Percentiles rank a stretch among this genome's conserved stretches.
Evolutionary conservation across 2,113 vertebrate species (phyloP).

Genomic region (Dipodomys merriami): DNA sequence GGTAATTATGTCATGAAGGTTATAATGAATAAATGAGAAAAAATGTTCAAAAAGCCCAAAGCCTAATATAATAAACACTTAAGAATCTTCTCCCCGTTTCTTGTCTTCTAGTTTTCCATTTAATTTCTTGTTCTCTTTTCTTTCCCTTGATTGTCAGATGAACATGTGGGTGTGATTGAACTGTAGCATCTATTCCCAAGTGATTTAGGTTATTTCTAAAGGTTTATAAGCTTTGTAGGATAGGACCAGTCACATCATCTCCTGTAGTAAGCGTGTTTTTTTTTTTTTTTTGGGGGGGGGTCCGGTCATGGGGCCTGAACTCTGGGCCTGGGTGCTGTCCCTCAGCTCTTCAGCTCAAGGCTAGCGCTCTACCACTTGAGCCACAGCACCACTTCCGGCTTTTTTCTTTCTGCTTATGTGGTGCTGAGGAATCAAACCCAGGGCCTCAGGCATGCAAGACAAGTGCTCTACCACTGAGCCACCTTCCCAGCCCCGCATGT

Average conservation of each 20-base stretch:
- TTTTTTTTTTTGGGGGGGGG: too few species aligned
- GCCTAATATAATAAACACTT: conserved; percentile 4
- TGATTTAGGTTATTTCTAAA: conserved; percentile 53
- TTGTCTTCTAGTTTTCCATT: too few species aligned
- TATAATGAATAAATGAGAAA: conserved; percentile 6
- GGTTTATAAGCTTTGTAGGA: conserved; percentile 1
- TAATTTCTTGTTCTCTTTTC: neutral
- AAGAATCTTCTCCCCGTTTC: neutral
- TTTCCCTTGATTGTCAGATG: neutral
- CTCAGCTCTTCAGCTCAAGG: too few species aligned
- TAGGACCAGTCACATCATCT: conserved; percentile 20
- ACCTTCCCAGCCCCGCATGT: neutral
- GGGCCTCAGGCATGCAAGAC: too few species aligned
- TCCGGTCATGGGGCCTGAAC: too few species aligned
- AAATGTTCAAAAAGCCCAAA: neutral
- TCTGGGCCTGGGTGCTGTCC: too few species aligned
- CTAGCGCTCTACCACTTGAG: too few species aligned
- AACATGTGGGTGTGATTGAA: conserved; percentile 14
- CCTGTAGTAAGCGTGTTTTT: neutral
- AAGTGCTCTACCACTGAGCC: too few species aligned
- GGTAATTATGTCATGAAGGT: neutral
- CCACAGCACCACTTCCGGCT: too few species aligned
- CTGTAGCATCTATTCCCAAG: conserved; percentile 16
- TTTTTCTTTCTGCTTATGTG: too few species aligned
- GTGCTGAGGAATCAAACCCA: too few species aligned